A percentile compares a stretch with the other conserved stretches of the same genome.
phyloP scores from a whole-genome alignment of 2,113 vertebrate species.

The Daubentonia madagascariensis region DNA sequence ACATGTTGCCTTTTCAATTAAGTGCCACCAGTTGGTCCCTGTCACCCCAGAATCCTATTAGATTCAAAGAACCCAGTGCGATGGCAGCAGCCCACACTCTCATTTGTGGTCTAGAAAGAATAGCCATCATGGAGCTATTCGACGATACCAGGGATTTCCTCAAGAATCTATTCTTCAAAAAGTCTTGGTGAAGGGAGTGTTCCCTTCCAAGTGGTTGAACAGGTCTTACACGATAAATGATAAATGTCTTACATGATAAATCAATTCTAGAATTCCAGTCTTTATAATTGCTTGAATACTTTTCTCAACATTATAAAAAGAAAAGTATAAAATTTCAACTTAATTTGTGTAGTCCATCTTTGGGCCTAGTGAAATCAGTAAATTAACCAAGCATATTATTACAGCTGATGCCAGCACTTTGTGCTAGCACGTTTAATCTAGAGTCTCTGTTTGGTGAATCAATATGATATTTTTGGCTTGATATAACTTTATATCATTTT shows the following conservation, averaged over 20 bases:
- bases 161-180: background rate
- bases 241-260: background rate
- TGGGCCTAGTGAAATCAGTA: background rate
- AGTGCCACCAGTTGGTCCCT: too few species aligned
- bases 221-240: background rate
- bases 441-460: background rate
- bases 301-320: background rate
- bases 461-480: background rate
- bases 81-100: too few species aligned
- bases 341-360: background rate
- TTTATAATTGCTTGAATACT: background rate
- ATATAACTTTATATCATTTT: background rate
- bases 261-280: background rate
- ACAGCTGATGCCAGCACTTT: background rate
- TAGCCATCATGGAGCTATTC: background rate
- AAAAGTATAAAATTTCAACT: background rate
- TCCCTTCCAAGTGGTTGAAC: background rate
- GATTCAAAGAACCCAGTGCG: too few species aligned
- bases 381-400: background rate
- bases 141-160: background rate
- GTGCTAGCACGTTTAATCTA: background rate
- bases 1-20: too few species aligned
- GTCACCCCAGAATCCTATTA: too few species aligned
- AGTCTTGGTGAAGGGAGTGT: background rate
- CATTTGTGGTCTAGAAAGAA: too few species aligned